Conservation (phyloP, 2,888 invertebrate genomes). For the Lycaena phlaeas region DNA sequence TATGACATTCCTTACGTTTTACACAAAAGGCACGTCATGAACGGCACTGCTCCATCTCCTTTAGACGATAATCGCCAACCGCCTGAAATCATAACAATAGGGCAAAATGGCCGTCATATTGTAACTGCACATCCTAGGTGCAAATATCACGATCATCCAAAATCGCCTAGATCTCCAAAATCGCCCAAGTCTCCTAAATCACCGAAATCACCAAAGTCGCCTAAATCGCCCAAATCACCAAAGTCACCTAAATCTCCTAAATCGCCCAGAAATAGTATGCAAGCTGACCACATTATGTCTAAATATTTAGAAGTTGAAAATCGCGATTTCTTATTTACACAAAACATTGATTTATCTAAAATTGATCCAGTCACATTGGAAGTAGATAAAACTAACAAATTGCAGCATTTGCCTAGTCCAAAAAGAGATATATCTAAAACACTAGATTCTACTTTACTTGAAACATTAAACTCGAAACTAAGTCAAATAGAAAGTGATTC, state of each 20-base stretch:
- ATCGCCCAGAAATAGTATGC: constrained; percentile 57
- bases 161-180: constrained; percentile 66
- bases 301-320: constrained; percentile 68
- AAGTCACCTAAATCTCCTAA: constrained; percentile 71
- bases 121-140: constrained; percentile 62
- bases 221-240: constrained; percentile 70
- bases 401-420: constrained; percentile 78
- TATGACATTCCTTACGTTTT: constrained; percentile 87
- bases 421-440: constrained; percentile 80
- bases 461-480: constrained; percentile 80
- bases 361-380: constrained; percentile 81
- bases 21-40: constrained; percentile 89
- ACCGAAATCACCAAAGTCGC: constrained; percentile 75
- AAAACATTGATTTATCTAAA: constrained; percentile 82
- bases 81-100: constrained; percentile 59
- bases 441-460: constrained; percentile 78
- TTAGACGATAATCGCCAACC: constrained; percentile 56
- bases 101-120: constrained; percentile 59
- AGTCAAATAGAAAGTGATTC: constrained; percentile 85
- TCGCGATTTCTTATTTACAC: constrained; percentile 79
- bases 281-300: constrained; percentile 52
- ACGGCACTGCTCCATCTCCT: constrained; percentile 81
- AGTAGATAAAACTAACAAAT: constrained; percentile 76
- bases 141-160: constrained; percentile 67
- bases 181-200: constrained; percentile 78